Conservation (phyloP, 2,888 invertebrate genomes). For the Epirrhoe alternata region DNA sequence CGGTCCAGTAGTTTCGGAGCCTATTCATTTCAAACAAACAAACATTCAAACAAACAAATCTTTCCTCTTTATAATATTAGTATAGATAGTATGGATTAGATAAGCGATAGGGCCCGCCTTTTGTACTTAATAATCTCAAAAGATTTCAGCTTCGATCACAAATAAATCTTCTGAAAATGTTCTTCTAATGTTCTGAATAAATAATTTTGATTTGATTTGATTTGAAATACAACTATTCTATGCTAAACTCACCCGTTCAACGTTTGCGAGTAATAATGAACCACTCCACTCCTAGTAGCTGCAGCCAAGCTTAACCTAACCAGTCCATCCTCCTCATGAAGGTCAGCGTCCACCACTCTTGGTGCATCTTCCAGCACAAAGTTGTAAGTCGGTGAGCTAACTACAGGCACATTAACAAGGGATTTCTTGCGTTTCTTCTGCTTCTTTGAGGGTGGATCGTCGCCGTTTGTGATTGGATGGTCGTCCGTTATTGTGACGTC, state of each 20-base stretch:
- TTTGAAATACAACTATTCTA: no score
- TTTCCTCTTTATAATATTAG: no score
- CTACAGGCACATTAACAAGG: slow-evolving; percentile 39
- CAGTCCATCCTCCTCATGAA: slow-evolving; percentile 79
- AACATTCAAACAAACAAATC: no score
- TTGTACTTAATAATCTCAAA: no score
- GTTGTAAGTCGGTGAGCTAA: slow-evolving; percentile 76
- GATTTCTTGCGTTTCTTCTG: slow-evolving; percentile 72
- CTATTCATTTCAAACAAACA: no score
- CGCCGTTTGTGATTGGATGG: slow-evolving; percentile 63
- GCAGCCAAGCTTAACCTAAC: slow-evolving; percentile 80
- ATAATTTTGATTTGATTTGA: no score
- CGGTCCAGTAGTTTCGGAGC: no score
- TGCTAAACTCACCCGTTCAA: slow-evolving; percentile 87
- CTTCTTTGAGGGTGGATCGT: slow-evolving; percentile 66
- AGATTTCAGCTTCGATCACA: no score
- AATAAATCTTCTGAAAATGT: no score
- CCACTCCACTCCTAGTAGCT: slow-evolving; percentile 90
- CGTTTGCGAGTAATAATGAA: slow-evolving; percentile 91
- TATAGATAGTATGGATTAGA: no score
- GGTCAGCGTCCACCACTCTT: slow-evolving; percentile 73
- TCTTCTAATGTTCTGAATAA: no score
- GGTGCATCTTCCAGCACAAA: slow-evolving; percentile 90
- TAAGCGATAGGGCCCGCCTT: no score
- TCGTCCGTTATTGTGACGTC: slow-evolving; percentile 71